Conservation (phyloP, 1,140 invertebrate genomes). For the Drosophila watanabei region DNA sequence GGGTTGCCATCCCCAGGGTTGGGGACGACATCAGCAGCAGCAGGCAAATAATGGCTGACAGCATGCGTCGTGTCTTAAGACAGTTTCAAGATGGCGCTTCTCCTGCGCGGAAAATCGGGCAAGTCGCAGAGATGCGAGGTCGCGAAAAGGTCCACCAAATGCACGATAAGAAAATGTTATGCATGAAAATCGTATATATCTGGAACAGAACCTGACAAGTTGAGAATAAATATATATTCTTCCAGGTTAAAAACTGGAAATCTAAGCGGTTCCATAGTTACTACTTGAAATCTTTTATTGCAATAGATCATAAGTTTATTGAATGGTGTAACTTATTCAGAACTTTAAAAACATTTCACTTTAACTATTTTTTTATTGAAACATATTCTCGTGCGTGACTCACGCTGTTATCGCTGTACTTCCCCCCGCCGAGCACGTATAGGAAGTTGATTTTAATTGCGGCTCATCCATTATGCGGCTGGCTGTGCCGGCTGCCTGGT, state of each 20-base stretch:
- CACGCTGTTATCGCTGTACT: constrained; percentile 21
- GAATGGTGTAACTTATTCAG: not conserved
- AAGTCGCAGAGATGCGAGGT: constrained; percentile 7
- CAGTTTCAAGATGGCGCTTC: constrained; percentile 74
- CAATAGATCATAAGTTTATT: not conserved
- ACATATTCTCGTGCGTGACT: constrained; percentile 6
- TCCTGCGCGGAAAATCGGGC: not conserved
- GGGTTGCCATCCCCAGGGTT: not conserved
- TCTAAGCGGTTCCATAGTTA: not conserved
- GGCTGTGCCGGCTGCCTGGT: constrained; percentile 35
- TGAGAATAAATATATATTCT: not conserved
- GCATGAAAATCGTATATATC: too few species aligned
- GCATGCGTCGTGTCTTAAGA: constrained; percentile 67
- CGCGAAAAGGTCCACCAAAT: constrained; percentile 11
- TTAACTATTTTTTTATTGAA: not conserved
- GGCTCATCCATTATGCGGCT: constrained; percentile 76
- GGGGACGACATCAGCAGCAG: constrained; percentile 14
- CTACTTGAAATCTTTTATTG: not conserved
- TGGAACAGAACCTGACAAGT: rapidly evolving
- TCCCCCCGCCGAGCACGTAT: constrained; percentile 22
- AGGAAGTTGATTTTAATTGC: constrained; percentile 81
- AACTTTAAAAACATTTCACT: too few species aligned
- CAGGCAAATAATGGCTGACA: constrained; percentile 81
- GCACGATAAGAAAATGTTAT: not conserved
- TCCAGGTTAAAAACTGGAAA: not conserved